Evolutionary conservation across 1,140 invertebrate species (phyloP).

Genomic region (Leguminivora glycinivorella): DNA sequence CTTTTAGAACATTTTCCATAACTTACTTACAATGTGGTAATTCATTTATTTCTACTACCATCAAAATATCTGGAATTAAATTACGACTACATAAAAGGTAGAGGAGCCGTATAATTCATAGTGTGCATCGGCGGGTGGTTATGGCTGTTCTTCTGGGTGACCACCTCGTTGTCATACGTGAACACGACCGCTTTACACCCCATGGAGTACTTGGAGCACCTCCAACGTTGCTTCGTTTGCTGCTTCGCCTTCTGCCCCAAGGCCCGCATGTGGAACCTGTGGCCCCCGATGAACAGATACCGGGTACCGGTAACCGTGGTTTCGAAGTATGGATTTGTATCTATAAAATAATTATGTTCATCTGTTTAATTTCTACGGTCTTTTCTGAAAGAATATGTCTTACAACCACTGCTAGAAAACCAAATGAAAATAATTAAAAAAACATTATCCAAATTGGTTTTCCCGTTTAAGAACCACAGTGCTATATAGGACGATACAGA

Average conservation of each 20-base stretch:
- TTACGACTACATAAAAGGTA: not conserved
- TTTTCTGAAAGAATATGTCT: too few relatives aligned
- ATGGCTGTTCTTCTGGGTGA: conserved; percentile 41
- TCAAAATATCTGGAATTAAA: not conserved
- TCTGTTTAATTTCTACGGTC: too few relatives aligned
- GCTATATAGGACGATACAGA: too few relatives aligned
- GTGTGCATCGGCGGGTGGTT: conserved; percentile 33
- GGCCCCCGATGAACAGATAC: not conserved
- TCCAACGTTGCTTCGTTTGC: not conserved
- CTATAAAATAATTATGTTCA: conserved; percentile 9
- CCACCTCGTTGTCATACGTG: not conserved
- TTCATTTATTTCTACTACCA: too few relatives aligned
- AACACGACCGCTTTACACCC: not conserved
- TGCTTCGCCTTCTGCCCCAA: too few relatives aligned
- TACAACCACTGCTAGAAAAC: too few relatives aligned
- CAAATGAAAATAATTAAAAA: too few relatives aligned
- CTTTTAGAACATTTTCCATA: too few relatives aligned
- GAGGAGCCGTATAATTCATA: not conserved
- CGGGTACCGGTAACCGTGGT: not conserved
- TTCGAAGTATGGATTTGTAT: not conserved
- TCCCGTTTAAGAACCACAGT: too few relatives aligned
- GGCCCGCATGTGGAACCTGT: not conserved
- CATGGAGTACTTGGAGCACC: not conserved
- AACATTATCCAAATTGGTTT: too few relatives aligned
- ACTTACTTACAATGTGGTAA: too few relatives aligned